These are phyloP conservation scores for Champsocephalus esox DNA, from an alignment of 2,797 vertebrate genomes.

Conservation along the genomic window DNA sequence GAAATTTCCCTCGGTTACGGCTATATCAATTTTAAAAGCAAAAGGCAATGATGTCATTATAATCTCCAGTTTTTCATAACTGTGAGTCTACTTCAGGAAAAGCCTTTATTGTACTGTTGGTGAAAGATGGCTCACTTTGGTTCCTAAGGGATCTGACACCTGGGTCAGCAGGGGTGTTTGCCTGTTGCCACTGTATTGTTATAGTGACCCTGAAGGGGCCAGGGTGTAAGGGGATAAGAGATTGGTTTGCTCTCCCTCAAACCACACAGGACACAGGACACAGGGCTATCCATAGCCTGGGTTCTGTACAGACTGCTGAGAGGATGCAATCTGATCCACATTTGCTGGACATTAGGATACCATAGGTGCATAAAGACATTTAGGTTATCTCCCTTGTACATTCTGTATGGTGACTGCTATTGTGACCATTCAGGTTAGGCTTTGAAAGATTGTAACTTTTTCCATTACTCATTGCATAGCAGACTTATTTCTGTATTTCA, in stretches of 20 bases:
- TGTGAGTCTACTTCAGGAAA: conserved; percentile 37
- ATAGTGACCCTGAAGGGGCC: conserved; percentile 75
- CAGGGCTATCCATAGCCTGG: conserved; percentile 76
- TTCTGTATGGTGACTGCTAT: conserved; percentile 25
- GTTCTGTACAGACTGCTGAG: conserved; percentile 70
- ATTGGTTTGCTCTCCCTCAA: conserved; percentile 78
- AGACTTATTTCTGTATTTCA: neutral
- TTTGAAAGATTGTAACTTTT: neutral
- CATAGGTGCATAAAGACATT: conserved; percentile 51
- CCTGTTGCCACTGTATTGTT: conserved; percentile 80
- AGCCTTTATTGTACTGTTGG: conserved; percentile 3
- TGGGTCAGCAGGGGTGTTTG: conserved; percentile 76
- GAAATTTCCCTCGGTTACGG: neutral
- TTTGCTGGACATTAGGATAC: conserved; percentile 73
- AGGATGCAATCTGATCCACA: conserved; percentile 82
- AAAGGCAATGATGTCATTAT: conserved; percentile 14
- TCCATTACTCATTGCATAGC: neutral
- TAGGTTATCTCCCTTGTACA: conserved; percentile 22
- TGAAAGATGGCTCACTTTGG: conserved; percentile 53
- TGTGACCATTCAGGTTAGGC: conserved; percentile 14
- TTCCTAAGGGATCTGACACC: conserved; percentile 79
- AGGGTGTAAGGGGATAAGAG: conserved; percentile 82
- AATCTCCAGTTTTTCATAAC: conserved; percentile 25
- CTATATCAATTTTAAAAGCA: conserved; percentile 16
- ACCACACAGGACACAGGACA: conserved; percentile 55